Evolutionary conservation across 1,140 invertebrate genomes (phyloP).

Genomic region (Chrysomallon squamiferum): DNA sequence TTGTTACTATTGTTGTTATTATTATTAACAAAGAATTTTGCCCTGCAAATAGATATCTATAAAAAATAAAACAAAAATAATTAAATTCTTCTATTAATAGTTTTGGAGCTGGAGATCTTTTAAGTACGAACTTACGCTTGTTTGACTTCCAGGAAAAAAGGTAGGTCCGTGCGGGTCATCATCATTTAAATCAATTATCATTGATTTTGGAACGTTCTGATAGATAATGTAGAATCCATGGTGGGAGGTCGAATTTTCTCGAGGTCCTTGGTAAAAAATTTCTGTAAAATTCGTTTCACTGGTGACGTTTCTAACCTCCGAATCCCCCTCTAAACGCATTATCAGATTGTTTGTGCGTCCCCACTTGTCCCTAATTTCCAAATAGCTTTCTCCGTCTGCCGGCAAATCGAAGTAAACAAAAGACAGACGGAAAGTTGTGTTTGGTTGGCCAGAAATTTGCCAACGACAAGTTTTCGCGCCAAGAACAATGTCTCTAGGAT

Average conservation of each 20-base stretch:
- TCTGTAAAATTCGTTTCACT: background rate
- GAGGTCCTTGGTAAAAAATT: background rate
- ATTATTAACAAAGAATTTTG: no score
- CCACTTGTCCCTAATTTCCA: background rate
- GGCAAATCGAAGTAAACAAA: slow-evolving; percentile 6
- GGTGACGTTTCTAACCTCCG: background rate
- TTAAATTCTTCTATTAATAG: no score
- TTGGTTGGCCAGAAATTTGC: background rate
- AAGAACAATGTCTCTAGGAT: background rate
- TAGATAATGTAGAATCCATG: slow-evolving; percentile 1
- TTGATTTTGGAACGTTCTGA: background rate
- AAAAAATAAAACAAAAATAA: no score
- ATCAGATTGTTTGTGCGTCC: background rate
- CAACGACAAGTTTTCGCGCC: background rate
- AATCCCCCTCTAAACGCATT: background rate
- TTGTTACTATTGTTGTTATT: no score
- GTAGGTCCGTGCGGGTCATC: background rate
- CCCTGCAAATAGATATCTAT: no score
- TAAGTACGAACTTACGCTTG: no score
- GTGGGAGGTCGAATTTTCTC: background rate
- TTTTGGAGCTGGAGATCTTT: no score
- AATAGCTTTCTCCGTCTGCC: background rate
- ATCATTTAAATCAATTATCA: background rate
- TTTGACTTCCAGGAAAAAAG: background rate
- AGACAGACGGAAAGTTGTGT: background rate